Percentiles rank a stretch among this genome's conserved stretches.
Evolutionary conservation across 2,113 vertebrate species (phyloP).

Genomic region (Tachysurus vachellii): DNA sequence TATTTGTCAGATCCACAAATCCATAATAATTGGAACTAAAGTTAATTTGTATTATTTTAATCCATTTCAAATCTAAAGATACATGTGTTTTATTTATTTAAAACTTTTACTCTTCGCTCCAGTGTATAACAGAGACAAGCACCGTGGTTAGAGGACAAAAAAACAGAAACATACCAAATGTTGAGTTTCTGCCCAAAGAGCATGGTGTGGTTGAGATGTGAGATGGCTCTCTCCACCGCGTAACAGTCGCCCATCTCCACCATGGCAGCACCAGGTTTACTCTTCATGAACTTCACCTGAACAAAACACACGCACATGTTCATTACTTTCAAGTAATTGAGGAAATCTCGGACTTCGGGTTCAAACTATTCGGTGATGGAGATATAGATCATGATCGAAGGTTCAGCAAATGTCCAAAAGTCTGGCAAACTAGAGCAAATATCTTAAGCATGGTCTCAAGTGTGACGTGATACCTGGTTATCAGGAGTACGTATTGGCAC

Average conservation of each 20-base stretch:
- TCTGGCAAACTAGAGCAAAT: no score
- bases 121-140: no score
- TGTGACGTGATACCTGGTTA: no score
- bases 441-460: no score
- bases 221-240: conserved; percentile 88
- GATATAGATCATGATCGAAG: not conserved
- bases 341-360: not conserved
- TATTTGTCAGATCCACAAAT: no score
- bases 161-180: conserved; percentile 78
- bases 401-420: not conserved
- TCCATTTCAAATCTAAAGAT: no score
- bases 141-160: no score
- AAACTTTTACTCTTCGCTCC: no score
- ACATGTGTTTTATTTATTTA: no score
- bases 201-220: conserved; percentile 93
- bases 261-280: conserved; percentile 93
- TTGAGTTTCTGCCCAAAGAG: conserved; percentile 94
- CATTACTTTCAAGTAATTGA: not conserved
- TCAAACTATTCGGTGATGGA: not conserved
- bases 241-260: conserved; percentile 97
- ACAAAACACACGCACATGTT: not conserved
- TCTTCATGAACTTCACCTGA: conserved; percentile 96
- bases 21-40: no score
- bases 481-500: no score
- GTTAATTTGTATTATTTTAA: no score